Conservation (phyloP, 2,113 vertebrate species). For the Pterocles gutturalis region DNA sequence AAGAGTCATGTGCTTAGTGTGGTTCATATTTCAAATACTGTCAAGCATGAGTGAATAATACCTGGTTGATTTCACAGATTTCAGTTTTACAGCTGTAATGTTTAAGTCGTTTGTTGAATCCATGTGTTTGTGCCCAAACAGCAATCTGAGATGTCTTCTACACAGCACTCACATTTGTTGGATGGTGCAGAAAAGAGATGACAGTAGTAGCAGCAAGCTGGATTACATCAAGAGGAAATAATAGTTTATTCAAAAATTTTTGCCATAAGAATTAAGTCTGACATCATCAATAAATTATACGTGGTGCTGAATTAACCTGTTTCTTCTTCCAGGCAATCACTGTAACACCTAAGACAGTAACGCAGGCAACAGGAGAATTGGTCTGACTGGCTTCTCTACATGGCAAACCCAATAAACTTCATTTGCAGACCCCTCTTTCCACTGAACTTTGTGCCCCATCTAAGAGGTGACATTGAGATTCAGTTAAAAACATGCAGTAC, state of each 20-base stretch:
- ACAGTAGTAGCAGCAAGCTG: background rate
- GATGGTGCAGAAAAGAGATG: background rate
- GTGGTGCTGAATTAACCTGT: background rate
- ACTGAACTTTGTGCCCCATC: background rate
- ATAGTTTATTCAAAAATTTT: background rate
- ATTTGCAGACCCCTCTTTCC: background rate
- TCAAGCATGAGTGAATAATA: background rate
- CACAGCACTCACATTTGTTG: background rate
- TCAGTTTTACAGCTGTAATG: background rate
- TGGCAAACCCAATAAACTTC: background rate
- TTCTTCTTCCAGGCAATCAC: background rate
- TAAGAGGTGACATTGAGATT: background rate
- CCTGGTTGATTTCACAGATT: background rate
- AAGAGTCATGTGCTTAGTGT: background rate
- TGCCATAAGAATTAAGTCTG: background rate
- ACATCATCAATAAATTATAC: background rate
- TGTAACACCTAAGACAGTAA: background rate
- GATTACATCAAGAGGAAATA: background rate
- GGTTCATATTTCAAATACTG: background rate
- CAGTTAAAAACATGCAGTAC: fast-evolving
- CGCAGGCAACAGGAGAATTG: background rate
- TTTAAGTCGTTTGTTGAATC: background rate
- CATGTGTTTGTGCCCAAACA: background rate
- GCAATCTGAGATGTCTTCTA: background rate
- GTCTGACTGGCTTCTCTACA: background rate